phyloP scores from a whole-genome alignment of 2,797 vertebrate genomes.

The Xiphorhynchus erythropygius region DNA sequence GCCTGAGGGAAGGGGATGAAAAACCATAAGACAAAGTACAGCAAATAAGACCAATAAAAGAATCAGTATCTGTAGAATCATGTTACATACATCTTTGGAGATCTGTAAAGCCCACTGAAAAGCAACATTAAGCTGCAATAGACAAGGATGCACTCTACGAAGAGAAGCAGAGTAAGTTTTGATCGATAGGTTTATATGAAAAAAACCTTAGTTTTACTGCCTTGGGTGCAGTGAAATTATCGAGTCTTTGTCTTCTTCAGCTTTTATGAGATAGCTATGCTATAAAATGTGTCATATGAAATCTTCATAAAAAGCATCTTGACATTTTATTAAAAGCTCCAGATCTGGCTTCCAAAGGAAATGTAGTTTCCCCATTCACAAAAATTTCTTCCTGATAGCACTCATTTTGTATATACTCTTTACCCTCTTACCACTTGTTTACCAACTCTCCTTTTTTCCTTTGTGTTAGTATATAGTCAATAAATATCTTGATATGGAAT shows the following conservation, averaged over 20 bases:
- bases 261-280: slow-evolving; percentile 16
- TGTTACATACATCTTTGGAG: slow-evolving; percentile 38
- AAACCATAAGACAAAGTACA: slow-evolving; percentile 2
- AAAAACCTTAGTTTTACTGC: slow-evolving; percentile 2
- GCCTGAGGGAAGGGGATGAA: slow-evolving; percentile 47
- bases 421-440: not conserved
- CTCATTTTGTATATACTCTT: not conserved
- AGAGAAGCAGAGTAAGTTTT: not conserved
- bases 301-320: slow-evolving; percentile 35
- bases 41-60: slow-evolving; percentile 55
- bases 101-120: slow-evolving; percentile 14
- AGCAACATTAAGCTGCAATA: not conserved
- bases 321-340: slow-evolving; percentile 25
- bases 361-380: not conserved
- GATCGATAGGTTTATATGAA: slow-evolving; percentile 29
- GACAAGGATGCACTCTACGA: not conserved
- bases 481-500: not conserved
- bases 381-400: not conserved
- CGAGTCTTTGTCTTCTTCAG: not conserved
- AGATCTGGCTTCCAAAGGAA: not conserved
- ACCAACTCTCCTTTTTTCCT: not conserved
- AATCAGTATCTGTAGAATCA: not conserved
- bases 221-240: slow-evolving; percentile 12
- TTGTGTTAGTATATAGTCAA: not conserved
- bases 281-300: slow-evolving; percentile 46